These are phyloP conservation scores for Apostichopus japonicus DNA, from an alignment of 35 echinoderm and acorn worm genomes.

Conservation along the genomic window DNA sequence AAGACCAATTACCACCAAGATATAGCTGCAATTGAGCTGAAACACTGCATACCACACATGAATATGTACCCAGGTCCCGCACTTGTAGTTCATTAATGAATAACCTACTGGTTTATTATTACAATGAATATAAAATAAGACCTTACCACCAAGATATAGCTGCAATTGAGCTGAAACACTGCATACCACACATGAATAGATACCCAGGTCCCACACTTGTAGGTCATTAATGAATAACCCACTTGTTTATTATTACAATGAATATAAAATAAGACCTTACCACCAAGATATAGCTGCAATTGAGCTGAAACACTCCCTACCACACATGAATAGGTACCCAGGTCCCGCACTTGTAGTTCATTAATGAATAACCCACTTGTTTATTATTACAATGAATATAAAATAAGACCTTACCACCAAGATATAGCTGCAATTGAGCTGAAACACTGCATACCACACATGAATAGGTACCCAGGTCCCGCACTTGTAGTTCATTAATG, in stretches of 20 bases:
- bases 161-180: constrained; percentile 25
- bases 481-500: constrained; percentile 11
- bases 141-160: constrained; percentile 7
- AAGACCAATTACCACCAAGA: background rate
- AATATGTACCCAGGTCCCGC: constrained; percentile 69
- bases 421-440: constrained; percentile 30
- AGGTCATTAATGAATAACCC: constrained; percentile 8
- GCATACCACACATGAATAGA: constrained; percentile 65
- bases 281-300: constrained; percentile 19
- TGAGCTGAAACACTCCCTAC: constrained; percentile 34
- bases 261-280: background rate
- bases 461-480: constrained; percentile 69
- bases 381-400: no score
- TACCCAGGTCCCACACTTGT: constrained; percentile 50
- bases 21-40: constrained; percentile 24
- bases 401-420: background rate
- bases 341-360: constrained; percentile 32
- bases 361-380: constrained; percentile 2
- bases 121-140: no score
- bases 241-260: no score
- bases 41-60: constrained; percentile 54
- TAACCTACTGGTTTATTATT: no score
- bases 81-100: constrained; percentile 14
- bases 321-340: constrained; percentile 69
- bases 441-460: constrained; percentile 56